Percentiles rank a stretch among this genome's conserved stretches.
These are phyloP conservation scores for Lagria hirta DNA, from an alignment of 2,888 invertebrate species.

Conservation along the genomic window DNA sequence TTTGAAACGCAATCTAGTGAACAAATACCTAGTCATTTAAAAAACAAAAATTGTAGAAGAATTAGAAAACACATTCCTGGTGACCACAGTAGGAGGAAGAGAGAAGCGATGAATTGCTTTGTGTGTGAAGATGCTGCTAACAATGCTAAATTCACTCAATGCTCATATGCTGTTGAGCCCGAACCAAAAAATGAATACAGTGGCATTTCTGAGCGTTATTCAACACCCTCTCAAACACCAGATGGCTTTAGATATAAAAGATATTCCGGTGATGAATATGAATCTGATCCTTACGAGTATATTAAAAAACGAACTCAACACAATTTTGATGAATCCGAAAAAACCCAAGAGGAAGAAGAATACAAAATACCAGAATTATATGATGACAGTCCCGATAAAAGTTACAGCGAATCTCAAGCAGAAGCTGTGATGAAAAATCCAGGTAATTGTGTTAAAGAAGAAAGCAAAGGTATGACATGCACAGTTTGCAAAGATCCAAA, in stretches of 20 bases:
- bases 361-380: constrained; percentile 43
- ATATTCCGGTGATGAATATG: constrained; percentile 46
- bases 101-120: constrained; percentile 57
- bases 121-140: constrained; percentile 59
- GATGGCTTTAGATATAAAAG: constrained; percentile 53
- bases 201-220: constrained; percentile 47
- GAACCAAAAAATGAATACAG: constrained; percentile 50
- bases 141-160: constrained; percentile 61
- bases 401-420: constrained; percentile 64
- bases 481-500: constrained; percentile 73
- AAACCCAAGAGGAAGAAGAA: constrained; percentile 55
- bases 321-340: constrained; percentile 57
- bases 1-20: constrained; percentile 38
- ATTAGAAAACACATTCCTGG: constrained; percentile 57
- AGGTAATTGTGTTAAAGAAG: constrained; percentile 66
- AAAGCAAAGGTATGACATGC: constrained; percentile 68
- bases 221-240: constrained; percentile 36
- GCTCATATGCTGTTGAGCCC: constrained; percentile 60
- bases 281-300: constrained; percentile 58
- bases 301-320: constrained; percentile 51
- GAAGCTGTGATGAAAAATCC: constrained; percentile 62
- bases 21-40: constrained; percentile 34
- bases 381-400: constrained; percentile 59
- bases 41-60: constrained; percentile 61
- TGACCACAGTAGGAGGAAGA: constrained; percentile 38